Evolutionary conservation across 1,140 invertebrate species (phyloP).

Genomic region (Drosophila tristis): DNA sequence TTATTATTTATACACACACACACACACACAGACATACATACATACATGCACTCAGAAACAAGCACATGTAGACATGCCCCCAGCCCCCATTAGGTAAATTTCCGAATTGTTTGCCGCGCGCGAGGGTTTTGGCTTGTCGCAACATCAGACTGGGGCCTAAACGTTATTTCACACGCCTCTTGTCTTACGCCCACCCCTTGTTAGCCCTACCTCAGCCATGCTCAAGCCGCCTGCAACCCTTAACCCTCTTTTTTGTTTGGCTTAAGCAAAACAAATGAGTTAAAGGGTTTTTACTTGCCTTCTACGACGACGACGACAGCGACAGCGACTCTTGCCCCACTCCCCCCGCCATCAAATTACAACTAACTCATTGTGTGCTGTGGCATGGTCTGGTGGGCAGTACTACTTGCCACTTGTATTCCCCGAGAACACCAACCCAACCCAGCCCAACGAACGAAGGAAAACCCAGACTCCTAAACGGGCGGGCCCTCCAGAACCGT

Average conservation of each 20-base stretch:
- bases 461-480: too few species aligned
- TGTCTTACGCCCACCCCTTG: conserved; percentile 47
- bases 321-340: background rate
- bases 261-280: conserved; percentile 80
- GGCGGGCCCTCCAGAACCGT: conserved; percentile 17
- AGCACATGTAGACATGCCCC: background rate
- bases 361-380: conserved; percentile 64
- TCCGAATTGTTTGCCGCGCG: too few species aligned
- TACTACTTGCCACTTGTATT: conserved; percentile 28
- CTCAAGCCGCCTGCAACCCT: conserved; percentile 3
- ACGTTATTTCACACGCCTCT: conserved; percentile 73
- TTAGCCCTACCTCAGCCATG: background rate
- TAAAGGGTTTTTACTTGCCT: conserved; percentile 75
- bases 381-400: conserved; percentile 70
- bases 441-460: too few species aligned
- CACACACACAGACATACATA: too few species aligned
- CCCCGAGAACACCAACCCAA: too few species aligned
- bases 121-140: too few species aligned
- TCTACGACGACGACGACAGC: conserved; percentile 15
- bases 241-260: conserved; percentile 24
- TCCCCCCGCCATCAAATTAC: conserved; percentile 26
- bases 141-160: conserved; percentile 41
- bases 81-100: too few species aligned
- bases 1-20: conserved; percentile 58
- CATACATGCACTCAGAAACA: background rate